Base-by-base conservation (phyloP, 2,888 invertebrate species). In the Sarcophaga carnaria region DNA sequence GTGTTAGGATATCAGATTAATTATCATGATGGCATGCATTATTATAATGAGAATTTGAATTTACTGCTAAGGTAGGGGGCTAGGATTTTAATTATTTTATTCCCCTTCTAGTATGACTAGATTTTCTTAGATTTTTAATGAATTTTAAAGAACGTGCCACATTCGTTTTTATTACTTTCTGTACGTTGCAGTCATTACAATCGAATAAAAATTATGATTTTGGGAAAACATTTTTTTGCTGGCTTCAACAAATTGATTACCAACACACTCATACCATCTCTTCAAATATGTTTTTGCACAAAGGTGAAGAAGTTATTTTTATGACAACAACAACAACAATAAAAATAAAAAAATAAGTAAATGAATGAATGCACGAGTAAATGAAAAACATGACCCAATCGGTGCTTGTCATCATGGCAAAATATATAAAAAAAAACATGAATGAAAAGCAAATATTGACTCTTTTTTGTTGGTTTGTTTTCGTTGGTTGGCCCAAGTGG, bases 301-400 rank as follows among this genome's bases (percentile, higher is more conserved):
- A 74, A 80, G 80, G 74, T 80, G 67, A 74, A 74, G 67, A 60
- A 74, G 54, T 17, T 62, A n/a, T 1, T 10, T 22, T 5, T 54
- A 62, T 45, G 60, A 20, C 64, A 75, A 66, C 25, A 25, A 72
- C 60, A 72, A 22, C 49, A 49, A 4, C 49, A 22, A 20, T 11
- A 37, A 37, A 10, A 37, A 37, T 10, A 37, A 37, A 10, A 37
- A 37, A 8, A 37, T 0, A 37, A 37, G 1, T 37, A 37, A 37
- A 37, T 10, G 2, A 37, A 8, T 37, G 8, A 37, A 37, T 8
- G 8, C 37, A 8, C 1, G 37, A 37, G 37, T 8, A 37, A 37
- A 37, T 37, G 8, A 37, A 64, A 54, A n/a, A 59, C 14, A 76
- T 27, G 27, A 10, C 76, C n/a, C 76, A 66, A 54, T 47, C 20